Evolutionary conservation across 2,797 vertebrate genomes (phyloP).

Genomic region (Odontamblyopus rebecca): DNA sequence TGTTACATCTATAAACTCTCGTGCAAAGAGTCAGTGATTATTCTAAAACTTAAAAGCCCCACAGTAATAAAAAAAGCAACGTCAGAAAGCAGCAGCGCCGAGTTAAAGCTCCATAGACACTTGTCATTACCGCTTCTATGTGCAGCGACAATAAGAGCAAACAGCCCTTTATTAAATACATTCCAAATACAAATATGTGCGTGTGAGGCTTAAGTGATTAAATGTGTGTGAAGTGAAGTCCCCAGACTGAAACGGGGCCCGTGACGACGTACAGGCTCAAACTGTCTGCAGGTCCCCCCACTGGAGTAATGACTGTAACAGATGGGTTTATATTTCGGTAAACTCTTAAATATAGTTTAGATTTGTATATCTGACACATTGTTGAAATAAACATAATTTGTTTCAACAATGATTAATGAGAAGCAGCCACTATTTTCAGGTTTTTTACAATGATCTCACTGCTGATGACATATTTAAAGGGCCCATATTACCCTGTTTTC

Average conservation of each 20-base stretch:
- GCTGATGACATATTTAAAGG: not conserved
- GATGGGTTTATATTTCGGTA: constrained; percentile 18
- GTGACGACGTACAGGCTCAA: constrained; percentile 39
- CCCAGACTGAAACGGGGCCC: constrained; percentile 39
- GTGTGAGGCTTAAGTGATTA: constrained; percentile 44
- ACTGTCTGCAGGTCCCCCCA: constrained; percentile 18
- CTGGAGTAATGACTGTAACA: constrained; percentile 11
- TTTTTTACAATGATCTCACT: not conserved
- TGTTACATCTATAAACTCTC: not conserved
- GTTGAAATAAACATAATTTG: not conserved
- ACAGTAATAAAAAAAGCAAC: constrained; percentile 21
- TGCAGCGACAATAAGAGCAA: constrained; percentile 47
- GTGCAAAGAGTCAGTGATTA: constrained; percentile 15
- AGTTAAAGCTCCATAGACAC: constrained; percentile 34
- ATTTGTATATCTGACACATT: not conserved
- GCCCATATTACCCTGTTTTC: no score
- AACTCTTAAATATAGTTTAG: not conserved
- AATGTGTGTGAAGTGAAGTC: constrained; percentile 43
- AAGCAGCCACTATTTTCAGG: not conserved
- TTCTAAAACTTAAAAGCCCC: constrained; percentile 22
- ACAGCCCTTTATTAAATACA: constrained; percentile 67
- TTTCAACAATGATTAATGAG: not conserved
- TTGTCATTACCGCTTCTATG: constrained; percentile 45
- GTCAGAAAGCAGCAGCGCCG: constrained; percentile 14
- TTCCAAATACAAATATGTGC: constrained; percentile 44